phyloP scores from a whole-genome alignment of 2,797 vertebrate genomes.

The Pristis pectinata region DNA sequence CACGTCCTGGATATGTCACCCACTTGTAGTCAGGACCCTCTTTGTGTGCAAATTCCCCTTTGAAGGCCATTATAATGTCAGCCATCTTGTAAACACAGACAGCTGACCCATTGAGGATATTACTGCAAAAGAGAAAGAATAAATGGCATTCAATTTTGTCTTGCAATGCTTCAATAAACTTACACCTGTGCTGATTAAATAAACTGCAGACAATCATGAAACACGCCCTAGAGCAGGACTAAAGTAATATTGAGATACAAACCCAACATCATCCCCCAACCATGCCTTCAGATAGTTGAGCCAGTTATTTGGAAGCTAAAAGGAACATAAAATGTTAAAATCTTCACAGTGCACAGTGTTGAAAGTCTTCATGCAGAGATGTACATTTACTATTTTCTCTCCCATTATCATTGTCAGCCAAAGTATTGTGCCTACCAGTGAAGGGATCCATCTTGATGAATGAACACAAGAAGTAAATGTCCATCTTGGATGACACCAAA shows the following conservation, averaged over 20 bases:
- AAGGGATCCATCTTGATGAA: no score
- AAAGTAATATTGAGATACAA: no score
- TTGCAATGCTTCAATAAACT: background rate
- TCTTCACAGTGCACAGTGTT: background rate
- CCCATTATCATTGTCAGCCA: no score
- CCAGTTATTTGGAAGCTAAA: background rate
- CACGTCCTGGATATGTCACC: conserved; percentile 65
- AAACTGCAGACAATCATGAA: background rate
- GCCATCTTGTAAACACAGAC: conserved; percentile 72
- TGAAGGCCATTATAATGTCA: conserved; percentile 65
- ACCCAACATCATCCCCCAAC: background rate
- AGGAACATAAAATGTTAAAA: background rate
- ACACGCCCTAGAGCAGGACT: background rate
- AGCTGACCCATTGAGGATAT: conserved; percentile 69
- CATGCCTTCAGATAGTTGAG: background rate
- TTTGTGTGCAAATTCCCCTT: conserved; percentile 70
- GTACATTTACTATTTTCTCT: background rate
- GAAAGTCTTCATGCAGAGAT: background rate
- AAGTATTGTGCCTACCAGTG: no score
- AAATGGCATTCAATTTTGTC: background rate
- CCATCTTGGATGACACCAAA: background rate
- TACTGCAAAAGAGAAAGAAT: conserved; percentile 48
- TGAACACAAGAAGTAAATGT: background rate
- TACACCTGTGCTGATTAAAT: background rate
- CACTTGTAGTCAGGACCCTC: conserved; percentile 73